Base-by-base conservation (phyloP, 1,140 invertebrate species). In the Atta colombica region DNA sequence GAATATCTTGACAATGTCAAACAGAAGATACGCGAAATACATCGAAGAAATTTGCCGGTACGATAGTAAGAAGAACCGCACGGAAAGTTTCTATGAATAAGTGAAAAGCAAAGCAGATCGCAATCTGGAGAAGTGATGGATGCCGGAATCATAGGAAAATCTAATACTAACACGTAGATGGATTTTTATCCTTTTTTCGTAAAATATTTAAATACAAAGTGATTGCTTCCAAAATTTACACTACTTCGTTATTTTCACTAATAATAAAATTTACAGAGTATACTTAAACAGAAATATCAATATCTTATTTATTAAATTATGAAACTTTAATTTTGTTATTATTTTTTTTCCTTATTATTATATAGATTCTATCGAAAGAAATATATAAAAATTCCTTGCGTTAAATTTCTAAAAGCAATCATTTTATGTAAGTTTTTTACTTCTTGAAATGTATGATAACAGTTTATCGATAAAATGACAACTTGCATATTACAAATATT, bases 381-480 rank as follows among this genome's bases (percentile, higher is more conserved):
- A 60, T 71, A 39, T n/a, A 66, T 35, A 68, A 69, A 78, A 18
- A 55, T 31, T 51, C 3, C 12, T 61, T 53, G n/a, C 39, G 6
- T 4, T 18, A 68, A 10, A 53, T 35, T 39, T 81, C 10, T 5
- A 49, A 71, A n/a, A 72, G 39, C 55, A 74, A 75, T 84, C 55
- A 61, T 55, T 53, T 74, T 61, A 21, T 28, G 55, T n/a, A 63
- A 84, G 25, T 25, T 61, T 84, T 84, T 55, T 75, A 61, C 31
- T 35, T 75, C 28, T 51, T 75, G 25, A 31, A 39, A 63, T 39
- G 49, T 74, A 49, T 55, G 58, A 45, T 45, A 63, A 71, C 69
- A 75, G 80, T 84, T 84, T 84, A 75, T 84, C 69, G 80, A 75
- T 61, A 60, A 75, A 84, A 75, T 75, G 58, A 84, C 69, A 61